Percentiles rank a stretch among this genome's conserved stretches.
Conservation (phyloP, 2,888 invertebrate species). For the Spisula solida region DNA sequence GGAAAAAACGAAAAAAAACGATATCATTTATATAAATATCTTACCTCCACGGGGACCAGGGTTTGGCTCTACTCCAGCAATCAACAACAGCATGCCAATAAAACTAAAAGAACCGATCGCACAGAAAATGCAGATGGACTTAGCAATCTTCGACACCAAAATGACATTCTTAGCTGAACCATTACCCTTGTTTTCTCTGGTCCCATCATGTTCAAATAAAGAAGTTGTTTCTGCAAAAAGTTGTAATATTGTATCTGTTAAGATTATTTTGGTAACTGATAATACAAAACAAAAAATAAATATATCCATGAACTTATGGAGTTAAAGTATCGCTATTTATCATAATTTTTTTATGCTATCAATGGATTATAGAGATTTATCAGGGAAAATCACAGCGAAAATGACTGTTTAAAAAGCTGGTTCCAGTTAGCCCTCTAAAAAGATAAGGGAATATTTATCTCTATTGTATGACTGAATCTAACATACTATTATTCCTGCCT, state of each 20-base stretch:
- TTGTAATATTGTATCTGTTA: not conserved
- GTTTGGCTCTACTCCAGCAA: not conserved
- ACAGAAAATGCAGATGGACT: not conserved
- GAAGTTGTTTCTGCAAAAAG: not conserved
- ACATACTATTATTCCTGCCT: not conserved
- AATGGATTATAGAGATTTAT: too few relatives aligned
- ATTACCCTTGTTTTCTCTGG: not conserved
- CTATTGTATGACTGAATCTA: too few relatives aligned
- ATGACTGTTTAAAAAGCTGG: not conserved
- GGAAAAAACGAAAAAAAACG: too few relatives aligned
- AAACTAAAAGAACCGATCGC: not conserved
- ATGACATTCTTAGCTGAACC: not conserved
- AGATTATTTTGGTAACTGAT: too few relatives aligned
- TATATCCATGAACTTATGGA: too few relatives aligned
- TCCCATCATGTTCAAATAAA: not conserved
- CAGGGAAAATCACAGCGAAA: not conserved
- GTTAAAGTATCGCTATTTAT: not conserved
- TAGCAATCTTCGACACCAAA: not conserved
- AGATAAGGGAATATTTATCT: too few relatives aligned
- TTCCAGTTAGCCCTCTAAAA: too few relatives aligned
- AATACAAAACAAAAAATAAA: too few relatives aligned
- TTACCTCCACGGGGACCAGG: not conserved
- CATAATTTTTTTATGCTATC: too few relatives aligned
- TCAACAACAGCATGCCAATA: not conserved
- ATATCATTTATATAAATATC: too few relatives aligned